Percentiles rank a stretch among this genome's conserved stretches.
These are phyloP conservation scores for Chalcosyrphus nemorum DNA, from an alignment of 2,888 invertebrate genomes.

Conservation along the genomic window DNA sequence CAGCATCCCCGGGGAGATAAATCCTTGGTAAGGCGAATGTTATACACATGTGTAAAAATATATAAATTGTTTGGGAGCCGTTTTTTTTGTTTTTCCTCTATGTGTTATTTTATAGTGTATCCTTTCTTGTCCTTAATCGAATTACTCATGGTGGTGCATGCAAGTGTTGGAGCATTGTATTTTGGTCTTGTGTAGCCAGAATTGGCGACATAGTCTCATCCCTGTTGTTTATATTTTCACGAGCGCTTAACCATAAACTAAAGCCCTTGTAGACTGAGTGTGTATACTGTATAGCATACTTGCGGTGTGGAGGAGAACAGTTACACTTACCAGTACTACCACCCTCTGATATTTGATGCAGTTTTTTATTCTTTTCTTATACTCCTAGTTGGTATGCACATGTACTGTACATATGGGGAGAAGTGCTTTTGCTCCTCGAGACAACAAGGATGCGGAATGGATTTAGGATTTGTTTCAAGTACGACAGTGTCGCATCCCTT, in stretches of 20 bases:
- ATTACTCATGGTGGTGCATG: constrained; percentile 65
- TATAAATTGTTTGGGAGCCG: constrained; percentile 57
- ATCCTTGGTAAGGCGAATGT: constrained; percentile 42
- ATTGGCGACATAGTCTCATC: constrained; percentile 45
- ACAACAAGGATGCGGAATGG: constrained; percentile 63
- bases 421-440: constrained; percentile 52
- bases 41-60: constrained; percentile 34
- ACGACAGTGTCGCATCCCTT: constrained; percentile 68
- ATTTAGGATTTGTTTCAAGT: constrained; percentile 68
- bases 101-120: constrained; percentile 18
- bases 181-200: constrained; percentile 43
- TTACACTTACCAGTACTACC: constrained; percentile 32
- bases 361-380: constrained; percentile 21
- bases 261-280: constrained; percentile 21
- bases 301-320: constrained; percentile 21
- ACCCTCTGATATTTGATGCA: constrained; percentile 58
- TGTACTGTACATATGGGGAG: constrained; percentile 7
- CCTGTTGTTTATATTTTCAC: constrained; percentile 67
- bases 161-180: constrained; percentile 52
- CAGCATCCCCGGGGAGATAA: constrained; percentile 56
- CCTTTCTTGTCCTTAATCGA: constrained; percentile 71
- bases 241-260: constrained; percentile 66
- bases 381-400: background rate
- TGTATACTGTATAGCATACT: constrained; percentile 17
- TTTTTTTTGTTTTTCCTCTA: constrained; percentile 1